Evolutionary conservation across 2,888 invertebrate species (phyloP).

Genomic region (Didymodactylos carnosus): DNA sequence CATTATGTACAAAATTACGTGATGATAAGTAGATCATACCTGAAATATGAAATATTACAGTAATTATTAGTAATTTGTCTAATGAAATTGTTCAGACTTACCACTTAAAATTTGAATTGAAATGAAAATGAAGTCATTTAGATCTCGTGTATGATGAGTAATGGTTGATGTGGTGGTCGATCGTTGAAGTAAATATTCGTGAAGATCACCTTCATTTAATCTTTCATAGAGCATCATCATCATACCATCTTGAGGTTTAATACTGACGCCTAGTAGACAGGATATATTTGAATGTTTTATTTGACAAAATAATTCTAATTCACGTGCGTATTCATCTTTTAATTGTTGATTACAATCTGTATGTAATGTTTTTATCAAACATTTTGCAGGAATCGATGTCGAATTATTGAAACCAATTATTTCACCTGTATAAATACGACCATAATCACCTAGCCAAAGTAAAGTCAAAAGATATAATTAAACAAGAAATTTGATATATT

Average conservation of each 20-base stretch:
- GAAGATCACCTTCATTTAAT: constrained; percentile 79
- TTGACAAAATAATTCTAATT: not conserved
- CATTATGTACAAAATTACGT: constrained; percentile 86
- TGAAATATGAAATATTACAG: no score
- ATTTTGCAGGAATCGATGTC: constrained; percentile 36
- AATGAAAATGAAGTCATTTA: constrained; percentile 60
- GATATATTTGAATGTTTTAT: not conserved
- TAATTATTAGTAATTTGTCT: no score
- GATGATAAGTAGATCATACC: constrained; percentile 41
- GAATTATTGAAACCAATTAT: constrained; percentile 37
- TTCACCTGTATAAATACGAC: constrained; percentile 87
- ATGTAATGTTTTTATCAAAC: constrained; percentile 83
- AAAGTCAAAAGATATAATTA: not conserved
- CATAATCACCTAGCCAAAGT: constrained; percentile 53
- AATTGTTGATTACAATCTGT: constrained; percentile 60
- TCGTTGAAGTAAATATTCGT: constrained; percentile 53
- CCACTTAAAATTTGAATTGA: constrained; percentile 42
- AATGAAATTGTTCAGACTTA: no score
- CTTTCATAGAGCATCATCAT: constrained; percentile 71
- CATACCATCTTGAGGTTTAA: not conserved
- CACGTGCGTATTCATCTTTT: not conserved
- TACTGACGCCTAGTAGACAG: not conserved
- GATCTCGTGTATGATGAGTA: constrained; percentile 23
- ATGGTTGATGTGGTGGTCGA: no score
- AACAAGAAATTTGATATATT: not conserved